Percentiles rank a stretch among this genome's conserved stretches.
These are phyloP conservation scores for Cydia amplana DNA, from an alignment of 1,140 invertebrate genomes.

Conservation along the genomic window DNA sequence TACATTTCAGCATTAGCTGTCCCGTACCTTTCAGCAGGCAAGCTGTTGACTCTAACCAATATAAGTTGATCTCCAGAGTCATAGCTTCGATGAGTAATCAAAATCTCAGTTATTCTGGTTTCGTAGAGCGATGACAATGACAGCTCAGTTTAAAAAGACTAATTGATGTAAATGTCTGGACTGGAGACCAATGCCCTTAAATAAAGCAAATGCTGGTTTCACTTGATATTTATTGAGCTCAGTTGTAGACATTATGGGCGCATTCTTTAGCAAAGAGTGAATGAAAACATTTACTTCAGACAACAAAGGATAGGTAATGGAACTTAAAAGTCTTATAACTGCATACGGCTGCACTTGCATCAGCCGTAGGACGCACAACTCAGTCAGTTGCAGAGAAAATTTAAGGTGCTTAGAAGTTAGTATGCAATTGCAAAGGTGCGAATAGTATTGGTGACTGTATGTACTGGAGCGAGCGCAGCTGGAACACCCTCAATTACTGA, in stretches of 20 bases:
- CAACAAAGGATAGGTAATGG: not conserved
- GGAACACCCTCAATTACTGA: no score
- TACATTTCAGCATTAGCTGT: conserved; percentile 13
- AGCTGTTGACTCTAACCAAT: not conserved
- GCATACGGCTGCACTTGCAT: no score
- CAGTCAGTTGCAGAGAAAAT: no score
- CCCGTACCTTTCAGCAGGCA: not conserved
- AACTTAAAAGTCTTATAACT: not conserved
- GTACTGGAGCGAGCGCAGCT: no score
- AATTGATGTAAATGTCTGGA: conserved; percentile 69
- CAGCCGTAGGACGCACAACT: no score
- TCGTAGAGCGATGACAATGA: conserved; percentile 34
- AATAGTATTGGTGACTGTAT: no score
- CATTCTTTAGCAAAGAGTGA: not conserved
- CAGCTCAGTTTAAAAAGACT: conserved; percentile 52
- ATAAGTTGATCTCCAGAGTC: not conserved
- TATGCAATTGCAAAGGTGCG: no score
- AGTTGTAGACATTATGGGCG: not conserved
- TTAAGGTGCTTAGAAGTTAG: no score
- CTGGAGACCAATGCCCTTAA: conserved; percentile 65
- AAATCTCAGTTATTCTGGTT: not conserved
- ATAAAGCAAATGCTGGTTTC: conserved; percentile 36
- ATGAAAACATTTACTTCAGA: not conserved
- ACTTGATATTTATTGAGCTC: conserved; percentile 3
- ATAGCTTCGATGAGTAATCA: not conserved